Percentiles rank a stretch among this genome's conserved stretches.
phyloP scores from a whole-genome alignment of 2,797 vertebrate genomes.

The Tolypeutes matacus region DNA sequence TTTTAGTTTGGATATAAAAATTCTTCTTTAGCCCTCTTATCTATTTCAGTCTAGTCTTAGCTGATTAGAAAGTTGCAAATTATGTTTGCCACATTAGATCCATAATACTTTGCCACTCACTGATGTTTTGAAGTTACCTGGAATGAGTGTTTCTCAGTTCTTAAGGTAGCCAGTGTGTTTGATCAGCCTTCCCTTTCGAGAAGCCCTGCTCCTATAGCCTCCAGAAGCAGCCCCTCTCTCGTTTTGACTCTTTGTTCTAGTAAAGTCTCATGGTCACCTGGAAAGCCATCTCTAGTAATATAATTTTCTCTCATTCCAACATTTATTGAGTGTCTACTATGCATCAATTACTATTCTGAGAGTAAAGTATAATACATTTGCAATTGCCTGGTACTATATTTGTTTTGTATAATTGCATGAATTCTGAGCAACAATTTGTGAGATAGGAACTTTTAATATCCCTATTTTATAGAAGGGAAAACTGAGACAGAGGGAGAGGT shows the following conservation, averaged over 20 bases:
- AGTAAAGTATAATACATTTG: neutral
- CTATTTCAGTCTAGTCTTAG: neutral
- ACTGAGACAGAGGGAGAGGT: neutral
- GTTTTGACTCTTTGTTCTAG: neutral
- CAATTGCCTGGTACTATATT: neutral
- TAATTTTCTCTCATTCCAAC: neutral
- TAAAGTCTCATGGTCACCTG: neutral
- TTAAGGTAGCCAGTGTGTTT: neutral
- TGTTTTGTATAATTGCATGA: neutral
- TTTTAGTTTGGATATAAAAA: neutral
- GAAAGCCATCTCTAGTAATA: neutral
- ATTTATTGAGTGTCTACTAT: neutral
- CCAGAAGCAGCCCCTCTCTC: neutral
- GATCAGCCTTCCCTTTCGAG: neutral
- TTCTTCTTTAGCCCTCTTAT: neutral
- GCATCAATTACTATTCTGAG: neutral
- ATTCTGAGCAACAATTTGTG: neutral
- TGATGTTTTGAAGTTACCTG: neutral
- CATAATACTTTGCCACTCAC: neutral
- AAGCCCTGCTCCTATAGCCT: neutral
- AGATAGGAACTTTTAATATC: neutral
- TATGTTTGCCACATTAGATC: neutral
- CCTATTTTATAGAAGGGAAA: neutral
- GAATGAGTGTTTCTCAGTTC: neutral
- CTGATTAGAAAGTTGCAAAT: conserved; percentile 43